Evolutionary conservation across 1,140 invertebrate genomes (phyloP).

Genomic region (Elymnias hypermnestra): DNA sequence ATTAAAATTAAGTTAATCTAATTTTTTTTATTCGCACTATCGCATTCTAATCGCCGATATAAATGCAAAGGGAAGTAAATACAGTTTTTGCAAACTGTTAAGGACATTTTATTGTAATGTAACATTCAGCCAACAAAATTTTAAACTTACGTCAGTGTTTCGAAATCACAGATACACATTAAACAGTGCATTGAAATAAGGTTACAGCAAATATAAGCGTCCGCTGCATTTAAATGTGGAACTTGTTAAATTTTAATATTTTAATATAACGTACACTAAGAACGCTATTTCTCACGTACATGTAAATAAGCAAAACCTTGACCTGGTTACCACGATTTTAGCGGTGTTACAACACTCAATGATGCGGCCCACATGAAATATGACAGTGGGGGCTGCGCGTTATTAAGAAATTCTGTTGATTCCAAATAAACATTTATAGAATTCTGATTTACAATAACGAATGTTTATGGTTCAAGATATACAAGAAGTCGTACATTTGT

Average conservation of each 20-base stretch:
- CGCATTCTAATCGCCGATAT: too few species aligned
- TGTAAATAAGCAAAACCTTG: slow-evolving; percentile 67
- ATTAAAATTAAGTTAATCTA: too few species aligned
- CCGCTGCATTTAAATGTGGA: not conserved
- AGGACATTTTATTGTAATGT: slow-evolving; percentile 1
- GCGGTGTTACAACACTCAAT: slow-evolving; percentile 64
- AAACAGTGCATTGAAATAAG: slow-evolving; percentile 6
- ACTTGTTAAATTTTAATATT: slow-evolving; percentile 5
- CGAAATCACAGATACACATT: slow-evolving; percentile 1
- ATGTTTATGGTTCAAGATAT: too few species aligned
- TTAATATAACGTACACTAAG: slow-evolving; percentile 28
- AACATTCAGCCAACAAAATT: too few species aligned
- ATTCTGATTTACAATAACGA: too few species aligned
- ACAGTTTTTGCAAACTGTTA: too few species aligned
- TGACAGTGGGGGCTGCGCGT: slow-evolving; percentile 23
- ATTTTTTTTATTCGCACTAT: too few species aligned
- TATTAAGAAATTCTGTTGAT: too few species aligned
- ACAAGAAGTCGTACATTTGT: too few species aligned
- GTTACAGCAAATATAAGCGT: slow-evolving; percentile 1
- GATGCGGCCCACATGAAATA: slow-evolving; percentile 40
- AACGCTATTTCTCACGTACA: slow-evolving; percentile 66
- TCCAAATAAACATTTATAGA: too few species aligned
- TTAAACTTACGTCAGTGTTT: not conserved
- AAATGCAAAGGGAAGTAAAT: too few species aligned
- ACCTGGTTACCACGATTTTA: slow-evolving; percentile 71